A percentile compares a stretch with the other conserved stretches of the same genome.
Conservation (phyloP, 2,797 vertebrate species). For the Sebastes minor region DNA sequence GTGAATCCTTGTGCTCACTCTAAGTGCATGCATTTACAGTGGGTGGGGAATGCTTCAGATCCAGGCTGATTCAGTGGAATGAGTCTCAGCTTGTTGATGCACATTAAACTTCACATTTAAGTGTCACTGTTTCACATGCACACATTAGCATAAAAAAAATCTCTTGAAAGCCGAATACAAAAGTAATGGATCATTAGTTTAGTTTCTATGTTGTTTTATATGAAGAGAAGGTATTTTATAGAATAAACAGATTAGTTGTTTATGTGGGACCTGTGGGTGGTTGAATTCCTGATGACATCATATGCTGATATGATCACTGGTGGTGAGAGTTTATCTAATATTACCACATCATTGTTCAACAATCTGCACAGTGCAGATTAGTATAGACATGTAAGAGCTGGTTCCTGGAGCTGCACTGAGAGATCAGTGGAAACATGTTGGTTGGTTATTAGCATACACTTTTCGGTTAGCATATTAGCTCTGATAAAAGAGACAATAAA, state of each 20-base stretch:
- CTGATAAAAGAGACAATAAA: background rate
- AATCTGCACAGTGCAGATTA: background rate
- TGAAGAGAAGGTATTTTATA: background rate
- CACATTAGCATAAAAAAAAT: background rate
- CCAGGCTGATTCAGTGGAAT: constrained; percentile 52
- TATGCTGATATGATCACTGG: background rate
- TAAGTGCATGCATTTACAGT: constrained; percentile 12
- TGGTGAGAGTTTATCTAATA: constrained; percentile 2
- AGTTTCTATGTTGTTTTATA: fast-evolving
- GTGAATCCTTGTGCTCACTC: constrained; percentile 27
- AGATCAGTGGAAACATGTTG: too few relatives aligned
- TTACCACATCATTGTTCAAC: background rate
- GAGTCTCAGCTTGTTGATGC: constrained; percentile 71
- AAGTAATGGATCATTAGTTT: background rate
- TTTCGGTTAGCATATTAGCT: constrained; percentile 34
- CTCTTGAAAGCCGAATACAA: background rate
- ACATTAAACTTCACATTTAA: constrained; percentile 54
- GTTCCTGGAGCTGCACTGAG: background rate
- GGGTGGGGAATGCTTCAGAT: constrained; percentile 49
- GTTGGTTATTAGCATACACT: background rate
- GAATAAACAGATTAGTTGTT: background rate
- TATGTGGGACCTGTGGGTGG: background rate
- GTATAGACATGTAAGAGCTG: background rate
- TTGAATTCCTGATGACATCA: background rate
- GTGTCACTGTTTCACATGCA: constrained; percentile 27